These are phyloP conservation scores for Calcarius lapponicus DNA, from an alignment of 2,797 vertebrate species.

Conservation along the genomic window DNA sequence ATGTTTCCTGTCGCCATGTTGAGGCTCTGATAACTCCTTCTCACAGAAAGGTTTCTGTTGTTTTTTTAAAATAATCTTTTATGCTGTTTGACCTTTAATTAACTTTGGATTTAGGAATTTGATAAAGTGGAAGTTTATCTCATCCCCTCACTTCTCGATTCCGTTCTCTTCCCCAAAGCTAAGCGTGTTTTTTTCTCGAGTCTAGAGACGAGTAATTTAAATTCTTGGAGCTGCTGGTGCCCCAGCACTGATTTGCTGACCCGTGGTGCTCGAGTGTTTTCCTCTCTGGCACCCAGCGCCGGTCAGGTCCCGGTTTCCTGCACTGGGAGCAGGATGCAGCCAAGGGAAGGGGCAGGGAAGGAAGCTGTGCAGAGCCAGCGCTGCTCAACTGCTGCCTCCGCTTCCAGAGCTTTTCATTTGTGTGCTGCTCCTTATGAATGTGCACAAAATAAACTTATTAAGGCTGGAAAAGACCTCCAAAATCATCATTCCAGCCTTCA, in stretches of 20 bases:
- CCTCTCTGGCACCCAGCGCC: neutral
- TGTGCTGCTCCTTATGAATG: neutral
- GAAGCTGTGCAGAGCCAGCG: neutral
- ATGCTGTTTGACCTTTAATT: neutral
- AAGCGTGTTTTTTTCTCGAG: neutral
- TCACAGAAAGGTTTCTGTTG: neutral
- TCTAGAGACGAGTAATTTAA: neutral
- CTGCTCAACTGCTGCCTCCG: neutral
- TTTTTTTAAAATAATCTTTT: neutral
- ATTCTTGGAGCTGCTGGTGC: neutral
- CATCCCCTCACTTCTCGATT: neutral
- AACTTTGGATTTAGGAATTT: neutral
- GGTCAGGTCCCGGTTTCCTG: conserved; percentile 14
- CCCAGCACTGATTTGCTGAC: neutral
- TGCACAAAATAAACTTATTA: neutral
- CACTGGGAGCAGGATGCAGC: neutral
- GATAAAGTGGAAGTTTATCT: neutral
- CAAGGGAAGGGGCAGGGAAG: neutral
- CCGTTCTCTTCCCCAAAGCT: neutral
- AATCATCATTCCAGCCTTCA: too few relatives aligned
- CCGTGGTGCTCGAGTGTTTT: accelerated
- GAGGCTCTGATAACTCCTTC: neutral
- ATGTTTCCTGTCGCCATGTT: neutral
- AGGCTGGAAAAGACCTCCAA: too few relatives aligned
- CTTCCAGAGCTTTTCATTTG: neutral